These are phyloP conservation scores for Manacus vitellinus DNA, from an alignment of 2,113 vertebrate species.

Conservation along the genomic window DNA sequence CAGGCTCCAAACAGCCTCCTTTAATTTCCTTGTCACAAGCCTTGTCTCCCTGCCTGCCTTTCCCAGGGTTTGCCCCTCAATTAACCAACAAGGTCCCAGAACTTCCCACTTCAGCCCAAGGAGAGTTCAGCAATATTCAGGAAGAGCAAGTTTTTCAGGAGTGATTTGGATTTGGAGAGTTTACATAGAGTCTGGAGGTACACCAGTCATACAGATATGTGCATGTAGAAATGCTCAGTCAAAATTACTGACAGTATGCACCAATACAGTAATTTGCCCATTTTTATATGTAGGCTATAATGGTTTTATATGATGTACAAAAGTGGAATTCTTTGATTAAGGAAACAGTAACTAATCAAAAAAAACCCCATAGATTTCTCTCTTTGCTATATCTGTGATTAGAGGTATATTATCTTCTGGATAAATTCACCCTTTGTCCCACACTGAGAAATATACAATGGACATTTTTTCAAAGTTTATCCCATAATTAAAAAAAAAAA, in stretches of 20 bases:
- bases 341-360: background rate
- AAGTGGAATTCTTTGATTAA: background rate
- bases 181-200: background rate
- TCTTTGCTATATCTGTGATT: background rate
- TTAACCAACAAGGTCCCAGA: background rate
- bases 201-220: background rate
- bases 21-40: background rate
- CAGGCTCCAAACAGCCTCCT: background rate
- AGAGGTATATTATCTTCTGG: background rate
- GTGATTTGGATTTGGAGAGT: background rate
- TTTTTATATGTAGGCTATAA: background rate
- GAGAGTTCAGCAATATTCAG: background rate
- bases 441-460: background rate
- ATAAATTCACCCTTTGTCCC: background rate
- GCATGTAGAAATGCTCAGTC: background rate
- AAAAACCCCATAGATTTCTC: accelerated
- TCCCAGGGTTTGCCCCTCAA: background rate
- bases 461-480: background rate
- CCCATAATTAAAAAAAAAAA: background rate
- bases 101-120: background rate
- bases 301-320: background rate
- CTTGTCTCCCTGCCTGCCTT: background rate
- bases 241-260: background rate
- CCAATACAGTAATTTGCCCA: background rate
- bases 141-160: background rate